These are phyloP conservation scores for Dysmachus trigonus DNA, from an alignment of 2,888 invertebrate species.

Conservation along the genomic window DNA sequence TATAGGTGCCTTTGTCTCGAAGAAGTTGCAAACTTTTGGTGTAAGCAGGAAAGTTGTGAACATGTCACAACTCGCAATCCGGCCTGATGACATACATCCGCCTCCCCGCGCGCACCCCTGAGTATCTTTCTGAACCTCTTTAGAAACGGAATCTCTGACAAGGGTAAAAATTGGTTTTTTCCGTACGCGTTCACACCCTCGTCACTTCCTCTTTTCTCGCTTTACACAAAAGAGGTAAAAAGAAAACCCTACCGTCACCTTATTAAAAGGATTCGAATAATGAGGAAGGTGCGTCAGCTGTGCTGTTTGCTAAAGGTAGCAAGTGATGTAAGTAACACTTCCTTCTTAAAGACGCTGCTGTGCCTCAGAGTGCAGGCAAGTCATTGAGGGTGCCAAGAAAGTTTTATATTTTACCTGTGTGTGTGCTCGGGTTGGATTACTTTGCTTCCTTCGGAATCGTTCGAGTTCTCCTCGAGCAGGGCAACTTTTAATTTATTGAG, in stretches of 20 bases:
- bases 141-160: constrained; percentile 1
- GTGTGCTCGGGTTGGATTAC: background rate
- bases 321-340: background rate
- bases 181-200: background rate
- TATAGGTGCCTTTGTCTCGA: background rate
- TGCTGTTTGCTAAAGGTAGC: background rate
- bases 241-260: background rate
- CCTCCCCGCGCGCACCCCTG: background rate
- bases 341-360: constrained; percentile 3
- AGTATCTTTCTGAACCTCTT: background rate
- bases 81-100: constrained; percentile 16
- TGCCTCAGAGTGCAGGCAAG: background rate
- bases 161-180: constrained; percentile 25
- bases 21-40: constrained; percentile 17
- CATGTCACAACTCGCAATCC: background rate
- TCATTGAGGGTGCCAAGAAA: background rate
- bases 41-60: background rate
- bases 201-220: background rate
- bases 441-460: background rate
- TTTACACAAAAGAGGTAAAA: background rate
- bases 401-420: background rate
- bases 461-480: background rate
- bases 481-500: constrained; percentile 12
- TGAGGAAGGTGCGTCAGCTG: constrained; percentile 3
- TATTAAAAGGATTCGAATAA: constrained; percentile 39